Conservation (phyloP, 2,113 vertebrate genomes). For the Paratilapia polleni region DNA sequence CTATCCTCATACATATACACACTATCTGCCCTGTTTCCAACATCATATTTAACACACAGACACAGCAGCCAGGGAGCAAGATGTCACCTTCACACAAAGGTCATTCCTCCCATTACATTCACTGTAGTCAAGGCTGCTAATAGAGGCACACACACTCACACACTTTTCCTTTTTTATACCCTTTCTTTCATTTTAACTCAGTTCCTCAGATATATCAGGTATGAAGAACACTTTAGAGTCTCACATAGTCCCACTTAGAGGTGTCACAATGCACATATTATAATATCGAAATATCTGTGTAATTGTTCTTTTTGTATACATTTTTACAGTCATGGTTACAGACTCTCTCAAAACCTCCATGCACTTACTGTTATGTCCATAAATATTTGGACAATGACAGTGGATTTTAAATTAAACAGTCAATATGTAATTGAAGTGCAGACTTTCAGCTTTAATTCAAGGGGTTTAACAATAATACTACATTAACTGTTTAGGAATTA, state of each 20-base stretch:
- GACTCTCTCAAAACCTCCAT: neutral
- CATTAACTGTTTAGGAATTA: neutral
- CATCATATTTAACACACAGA: constrained; percentile 74
- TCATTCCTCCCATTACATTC: constrained; percentile 68
- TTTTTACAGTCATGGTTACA: neutral
- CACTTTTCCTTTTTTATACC: neutral
- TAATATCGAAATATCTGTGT: neutral
- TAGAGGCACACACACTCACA: constrained; percentile 11
- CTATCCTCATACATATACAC: neutral
- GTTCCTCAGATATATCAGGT: constrained; percentile 45
- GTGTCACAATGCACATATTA: neutral
- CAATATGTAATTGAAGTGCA: neutral
- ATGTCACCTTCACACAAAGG: constrained; percentile 75
- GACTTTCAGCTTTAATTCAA: neutral
- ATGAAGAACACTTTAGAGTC: neutral
- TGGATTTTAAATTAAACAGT: too few species aligned
- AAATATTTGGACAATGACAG: neutral
- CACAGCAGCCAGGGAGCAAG: constrained; percentile 47
- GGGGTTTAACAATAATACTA: neutral
- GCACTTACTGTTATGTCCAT: neutral
- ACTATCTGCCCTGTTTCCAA: constrained; percentile 48
- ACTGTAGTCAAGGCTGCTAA: constrained; percentile 47
- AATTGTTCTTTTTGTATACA: neutral
- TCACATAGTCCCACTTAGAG: neutral
- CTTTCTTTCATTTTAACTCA: constrained; percentile 1